Evolutionary conservation across 53 echinoderm and acorn worm genomes (phyloP), one percentile per base, ranked within the genome.

Genomic region (Zoroaster sp.): DNA sequence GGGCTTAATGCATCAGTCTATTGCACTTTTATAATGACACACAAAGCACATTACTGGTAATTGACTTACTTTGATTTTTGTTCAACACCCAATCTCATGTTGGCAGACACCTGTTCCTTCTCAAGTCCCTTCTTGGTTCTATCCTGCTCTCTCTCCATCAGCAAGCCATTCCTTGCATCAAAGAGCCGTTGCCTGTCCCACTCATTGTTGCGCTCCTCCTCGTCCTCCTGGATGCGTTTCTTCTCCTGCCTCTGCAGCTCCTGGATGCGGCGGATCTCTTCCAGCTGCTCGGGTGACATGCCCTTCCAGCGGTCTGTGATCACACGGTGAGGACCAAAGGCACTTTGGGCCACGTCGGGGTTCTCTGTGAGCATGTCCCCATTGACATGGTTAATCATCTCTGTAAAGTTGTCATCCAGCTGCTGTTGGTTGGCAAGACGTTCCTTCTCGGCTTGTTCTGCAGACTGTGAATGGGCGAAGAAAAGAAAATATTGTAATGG

Each of bases 261-360:
- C 73, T 95, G 97, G n/a, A 83, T 92, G 51, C 94, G 75, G 4
- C 97, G 92, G 76, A 97, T 91, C 74, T 97, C 97, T 28, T 76
- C 93, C 75, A 95, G 75, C 72, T 97, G 83, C 69, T 97, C 94
- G 15, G 95, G 97, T 15, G 94, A 95, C 97, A 97, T 97, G 54
- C 97, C 97, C 94, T 97, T 97, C 97, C 97, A 97, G 67, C 97
- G 80, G 86, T 97, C 97, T 25, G 97, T 88, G 92, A 97, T 97
- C 73, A 97, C 95, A 40, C 97, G 94, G 76, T 97, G 95, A 12
- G 97, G 93, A 31, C 97, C 97, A 67, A 95, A 97, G 36, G 97
- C 97, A 47, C 97, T 97, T 75, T 89, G 73, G 37, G 97, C 97
- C 38, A 97, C 97, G 54, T 97, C 97, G 3, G 97, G 97, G 42